Evolutionary conservation across 1,140 invertebrate species (phyloP).

Genomic region (Drosophila burlai): DNA sequence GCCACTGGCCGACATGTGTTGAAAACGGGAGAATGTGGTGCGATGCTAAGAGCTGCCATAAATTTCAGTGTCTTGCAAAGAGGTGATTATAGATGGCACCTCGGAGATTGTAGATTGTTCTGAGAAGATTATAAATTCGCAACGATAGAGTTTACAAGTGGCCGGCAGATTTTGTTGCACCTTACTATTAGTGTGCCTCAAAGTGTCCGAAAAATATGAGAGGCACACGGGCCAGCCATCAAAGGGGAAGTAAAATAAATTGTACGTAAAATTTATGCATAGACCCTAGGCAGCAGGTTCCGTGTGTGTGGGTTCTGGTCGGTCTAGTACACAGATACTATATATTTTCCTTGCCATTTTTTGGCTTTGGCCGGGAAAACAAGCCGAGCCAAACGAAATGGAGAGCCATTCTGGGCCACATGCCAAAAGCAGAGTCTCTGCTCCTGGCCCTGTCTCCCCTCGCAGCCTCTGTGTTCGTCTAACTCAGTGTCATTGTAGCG

Average conservation of each 20-base stretch:
- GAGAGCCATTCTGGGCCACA: conserved; percentile 49
- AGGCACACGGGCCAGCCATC: conserved; percentile 9
- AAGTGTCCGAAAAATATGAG: conserved; percentile 48
- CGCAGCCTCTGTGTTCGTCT: conserved; percentile 27
- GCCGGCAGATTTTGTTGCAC: conserved; percentile 32
- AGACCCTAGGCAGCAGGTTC: conserved; percentile 8
- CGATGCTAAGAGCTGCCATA: conserved; percentile 63
- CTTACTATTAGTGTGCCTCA: conserved; percentile 15
- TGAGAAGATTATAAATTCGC: conserved; percentile 15
- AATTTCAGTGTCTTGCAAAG: conserved; percentile 48
- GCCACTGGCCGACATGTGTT: conserved; percentile 41
- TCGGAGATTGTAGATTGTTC: conserved; percentile 34
- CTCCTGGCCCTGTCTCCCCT: not conserved
- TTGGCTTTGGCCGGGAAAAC: conserved; percentile 51
- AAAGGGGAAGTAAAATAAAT: conserved; percentile 55
- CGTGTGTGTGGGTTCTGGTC: conserved; percentile 25
- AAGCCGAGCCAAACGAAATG: conserved; percentile 48
- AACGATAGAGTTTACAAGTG: conserved; percentile 16
- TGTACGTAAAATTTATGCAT: conserved; percentile 59
- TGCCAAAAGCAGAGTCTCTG: conserved; percentile 43
- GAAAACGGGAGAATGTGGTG: conserved; percentile 13
- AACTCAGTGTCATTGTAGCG: conserved; percentile 49
- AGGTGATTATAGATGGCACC: conserved; percentile 47
- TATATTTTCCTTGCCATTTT: conserved; percentile 30
- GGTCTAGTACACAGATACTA: conserved; percentile 5